These are phyloP conservation scores for Antheraea yamamai DNA, from an alignment of 2,888 invertebrate species.

Conservation along the genomic window DNA sequence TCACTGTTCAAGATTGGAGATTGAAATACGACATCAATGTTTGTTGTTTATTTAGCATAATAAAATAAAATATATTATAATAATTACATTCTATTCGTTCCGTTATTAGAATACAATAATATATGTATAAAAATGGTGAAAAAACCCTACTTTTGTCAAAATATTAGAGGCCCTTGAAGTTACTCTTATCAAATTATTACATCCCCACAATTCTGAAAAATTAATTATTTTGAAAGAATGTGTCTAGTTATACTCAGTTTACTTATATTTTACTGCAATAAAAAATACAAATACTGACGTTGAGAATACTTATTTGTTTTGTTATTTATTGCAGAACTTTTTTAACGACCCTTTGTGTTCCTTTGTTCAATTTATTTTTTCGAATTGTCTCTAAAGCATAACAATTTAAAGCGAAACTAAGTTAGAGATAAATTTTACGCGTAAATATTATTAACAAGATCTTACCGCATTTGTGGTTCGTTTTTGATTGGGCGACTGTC, in stretches of 20 bases:
- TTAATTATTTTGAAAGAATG: too few species aligned
- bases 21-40: constrained; percentile 13
- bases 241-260: too few species aligned
- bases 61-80: neutral
- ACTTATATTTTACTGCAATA: too few species aligned
- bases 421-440: neutral
- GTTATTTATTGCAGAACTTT: neutral
- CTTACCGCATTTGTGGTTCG: constrained; percentile 32
- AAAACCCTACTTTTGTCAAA: neutral
- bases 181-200: neutral
- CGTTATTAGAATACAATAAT: neutral
- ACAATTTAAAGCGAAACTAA: neutral
- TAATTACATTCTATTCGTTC: neutral
- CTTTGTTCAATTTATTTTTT: neutral
- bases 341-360: too few species aligned
- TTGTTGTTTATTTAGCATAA: neutral
- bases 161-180: neutral
- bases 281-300: too few species aligned
- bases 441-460: constrained; percentile 3
- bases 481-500: constrained; percentile 51
- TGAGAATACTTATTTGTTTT: neutral
- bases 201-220: neutral
- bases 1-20: constrained; percentile 29
- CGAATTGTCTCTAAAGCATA: neutral
- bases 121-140: neutral